phyloP scores from a whole-genome alignment of 2,113 vertebrate species.

The Brachyhypopomus gauderio region DNA sequence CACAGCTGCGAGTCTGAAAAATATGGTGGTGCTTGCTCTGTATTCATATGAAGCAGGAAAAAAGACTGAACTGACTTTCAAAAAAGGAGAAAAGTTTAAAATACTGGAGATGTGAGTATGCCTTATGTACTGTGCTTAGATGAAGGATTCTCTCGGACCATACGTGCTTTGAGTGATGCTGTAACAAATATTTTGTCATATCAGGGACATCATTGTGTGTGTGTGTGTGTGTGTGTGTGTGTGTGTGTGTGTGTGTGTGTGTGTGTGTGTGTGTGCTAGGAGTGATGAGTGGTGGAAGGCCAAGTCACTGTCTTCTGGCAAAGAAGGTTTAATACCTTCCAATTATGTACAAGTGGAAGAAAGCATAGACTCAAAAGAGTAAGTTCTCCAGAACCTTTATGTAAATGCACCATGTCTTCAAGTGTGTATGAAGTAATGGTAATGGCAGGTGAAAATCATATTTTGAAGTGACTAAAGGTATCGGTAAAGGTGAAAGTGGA shows the following conservation, averaged over 20 bases:
- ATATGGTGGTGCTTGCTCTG: conserved; percentile 15
- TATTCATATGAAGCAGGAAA: conserved; percentile 23
- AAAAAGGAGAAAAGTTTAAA: conserved; percentile 41
- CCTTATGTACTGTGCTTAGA: not conserved
- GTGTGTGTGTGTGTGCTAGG: conserved; percentile 1
- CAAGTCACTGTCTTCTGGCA: conserved; percentile 34
- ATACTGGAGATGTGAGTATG: conserved; percentile 43
- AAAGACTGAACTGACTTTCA: conserved; percentile 21
- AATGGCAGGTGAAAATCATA: not conserved
- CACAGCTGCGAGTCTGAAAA: not conserved
- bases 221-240: conserved; percentile 22
- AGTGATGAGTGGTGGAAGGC: conserved; percentile 39
- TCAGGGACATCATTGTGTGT: not conserved
- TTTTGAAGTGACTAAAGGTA: not conserved
- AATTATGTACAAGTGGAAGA: conserved; percentile 22
- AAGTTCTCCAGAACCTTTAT: not conserved
- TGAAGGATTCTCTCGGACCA: not conserved
- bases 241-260: too few species aligned
- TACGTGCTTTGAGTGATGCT: not conserved
- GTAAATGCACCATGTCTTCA: not conserved
- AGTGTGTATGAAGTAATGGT: not conserved
- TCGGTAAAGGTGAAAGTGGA: too few species aligned
- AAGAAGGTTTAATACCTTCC: conserved; percentile 41
- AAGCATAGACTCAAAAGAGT: conserved; percentile 32
- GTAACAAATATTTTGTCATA: not conserved